These are phyloP conservation scores for Diaperis boleti DNA, from an alignment of 2,888 invertebrate genomes.

Conservation along the genomic window DNA sequence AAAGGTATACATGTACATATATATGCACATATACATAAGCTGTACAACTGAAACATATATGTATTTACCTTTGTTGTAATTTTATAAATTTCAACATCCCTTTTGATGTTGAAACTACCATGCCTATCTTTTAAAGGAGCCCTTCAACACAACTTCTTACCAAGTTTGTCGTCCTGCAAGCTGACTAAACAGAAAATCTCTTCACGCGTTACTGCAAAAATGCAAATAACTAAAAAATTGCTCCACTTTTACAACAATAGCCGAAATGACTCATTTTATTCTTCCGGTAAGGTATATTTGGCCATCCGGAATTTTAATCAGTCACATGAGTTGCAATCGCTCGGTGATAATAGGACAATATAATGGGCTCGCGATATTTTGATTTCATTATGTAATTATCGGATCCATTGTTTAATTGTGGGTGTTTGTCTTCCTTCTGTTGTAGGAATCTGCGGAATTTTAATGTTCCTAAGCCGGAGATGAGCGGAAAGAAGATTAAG, in stretches of 20 bases:
- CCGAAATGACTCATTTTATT: neutral
- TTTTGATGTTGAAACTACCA: too few relatives aligned
- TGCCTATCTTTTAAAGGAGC: too few relatives aligned
- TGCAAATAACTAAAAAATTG: neutral
- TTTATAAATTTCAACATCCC: too few relatives aligned
- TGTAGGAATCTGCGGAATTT: constrained; percentile 18
- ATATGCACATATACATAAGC: too few relatives aligned
- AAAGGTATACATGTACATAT: too few relatives aligned
- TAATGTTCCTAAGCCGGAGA: neutral
- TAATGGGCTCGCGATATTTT: constrained; percentile 15
- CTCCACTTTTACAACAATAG: neutral
- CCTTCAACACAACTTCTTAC: too few relatives aligned
- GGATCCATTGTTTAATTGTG: neutral
- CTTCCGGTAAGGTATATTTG: constrained; percentile 17
- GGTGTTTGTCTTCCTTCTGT: too few relatives aligned
- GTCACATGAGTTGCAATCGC: constrained; percentile 8
- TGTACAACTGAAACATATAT: too few relatives aligned
- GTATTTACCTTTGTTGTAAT: too few relatives aligned
- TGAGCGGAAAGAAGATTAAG: constrained; percentile 18
- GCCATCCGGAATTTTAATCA: constrained; percentile 26
- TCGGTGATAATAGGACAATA: neutral
- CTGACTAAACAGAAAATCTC: constrained; percentile 3
- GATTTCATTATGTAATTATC: constrained; percentile 14
- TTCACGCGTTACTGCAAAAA: constrained; percentile 4
- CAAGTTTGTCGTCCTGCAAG: too few relatives aligned